Percentiles rank a stretch among this genome's conserved stretches.
Evolutionary conservation across 35 echinoderm and acorn worm species (phyloP).

Genomic region (Diadema setosum): DNA sequence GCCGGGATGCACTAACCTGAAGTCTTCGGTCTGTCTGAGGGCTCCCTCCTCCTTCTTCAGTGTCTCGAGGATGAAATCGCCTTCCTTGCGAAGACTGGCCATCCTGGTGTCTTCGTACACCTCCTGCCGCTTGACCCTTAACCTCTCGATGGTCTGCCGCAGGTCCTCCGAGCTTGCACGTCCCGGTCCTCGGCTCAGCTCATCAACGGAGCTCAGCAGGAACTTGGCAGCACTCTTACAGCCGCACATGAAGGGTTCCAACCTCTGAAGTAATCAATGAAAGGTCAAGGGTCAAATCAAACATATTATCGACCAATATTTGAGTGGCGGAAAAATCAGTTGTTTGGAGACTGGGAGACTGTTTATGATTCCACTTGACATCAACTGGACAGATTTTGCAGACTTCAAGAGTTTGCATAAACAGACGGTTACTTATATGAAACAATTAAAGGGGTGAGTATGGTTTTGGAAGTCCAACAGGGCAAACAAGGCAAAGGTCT

Average conservation of each 20-base stretch:
- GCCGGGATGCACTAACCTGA: constrained; percentile 38
- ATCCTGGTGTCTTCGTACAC: constrained; percentile 69
- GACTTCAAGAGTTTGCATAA: too few species aligned
- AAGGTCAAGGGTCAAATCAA: too few species aligned
- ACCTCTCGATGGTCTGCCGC: constrained; percentile 30
- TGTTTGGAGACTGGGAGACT: too few species aligned
- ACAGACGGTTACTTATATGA: too few species aligned
- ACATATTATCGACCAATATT: too few species aligned
- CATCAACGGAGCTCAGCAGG: constrained; percentile 46
- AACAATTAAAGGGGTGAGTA: too few species aligned
- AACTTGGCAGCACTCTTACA: constrained; percentile 77
- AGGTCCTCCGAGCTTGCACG: constrained; percentile 14
- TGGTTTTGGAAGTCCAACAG: too few species aligned
- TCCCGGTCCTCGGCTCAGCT: constrained; percentile 16
- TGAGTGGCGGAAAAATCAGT: too few species aligned
- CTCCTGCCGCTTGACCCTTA: constrained; percentile 39
- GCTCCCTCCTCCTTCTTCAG: constrained; percentile 55
- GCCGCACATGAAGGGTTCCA: constrained; percentile 80
- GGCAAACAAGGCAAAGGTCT: too few species aligned
- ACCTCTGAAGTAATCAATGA: constrained; percentile 40
- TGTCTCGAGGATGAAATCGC: constrained; percentile 40
- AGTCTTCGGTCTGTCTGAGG: constrained; percentile 61
- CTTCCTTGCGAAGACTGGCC: constrained; percentile 62
- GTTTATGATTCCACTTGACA: too few species aligned
- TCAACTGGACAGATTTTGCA: too few species aligned